Conservation (phyloP, 2,113 vertebrate genomes). For the Scartelaos histophorus region DNA sequence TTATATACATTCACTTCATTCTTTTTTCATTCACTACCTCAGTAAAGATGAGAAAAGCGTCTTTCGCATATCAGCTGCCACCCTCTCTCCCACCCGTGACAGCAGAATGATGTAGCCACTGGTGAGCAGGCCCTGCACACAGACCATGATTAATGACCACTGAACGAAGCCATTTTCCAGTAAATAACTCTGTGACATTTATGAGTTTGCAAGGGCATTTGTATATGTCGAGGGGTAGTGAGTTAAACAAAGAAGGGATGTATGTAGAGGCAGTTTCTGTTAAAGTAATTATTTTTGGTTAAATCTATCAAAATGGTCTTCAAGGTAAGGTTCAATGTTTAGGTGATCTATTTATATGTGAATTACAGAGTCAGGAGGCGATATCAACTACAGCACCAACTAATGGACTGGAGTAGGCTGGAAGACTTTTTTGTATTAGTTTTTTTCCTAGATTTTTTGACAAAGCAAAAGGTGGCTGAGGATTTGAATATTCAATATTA, state of each 20-base stretch:
- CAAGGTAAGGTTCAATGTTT: not conserved
- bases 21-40: slow-evolving; percentile 69
- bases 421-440: too few relatives aligned
- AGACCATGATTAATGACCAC: slow-evolving; percentile 10
- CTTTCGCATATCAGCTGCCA: slow-evolving; percentile 88
- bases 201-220: not conserved
- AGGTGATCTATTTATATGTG: not conserved
- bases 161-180: slow-evolving; percentile 10
- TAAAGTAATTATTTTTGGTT: not conserved
- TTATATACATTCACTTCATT: too few relatives aligned
- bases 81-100: slow-evolving; percentile 85
- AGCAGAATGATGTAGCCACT: slow-evolving; percentile 90
- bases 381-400: too few relatives aligned
- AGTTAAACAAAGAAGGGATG: not conserved
- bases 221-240: not conserved
- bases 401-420: too few relatives aligned
- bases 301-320: not conserved
- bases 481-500: too few relatives aligned
- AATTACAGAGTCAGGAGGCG: too few relatives aligned
- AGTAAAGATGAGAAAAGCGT: slow-evolving; percentile 85
- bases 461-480: too few relatives aligned
- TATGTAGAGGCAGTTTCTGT: not conserved
- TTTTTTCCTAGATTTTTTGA: too few relatives aligned
- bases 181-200: slow-evolving; percentile 13
- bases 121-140: slow-evolving; percentile 85